phyloP scores from a whole-genome alignment of 2,113 vertebrate species.

The Naja naja region DNA sequence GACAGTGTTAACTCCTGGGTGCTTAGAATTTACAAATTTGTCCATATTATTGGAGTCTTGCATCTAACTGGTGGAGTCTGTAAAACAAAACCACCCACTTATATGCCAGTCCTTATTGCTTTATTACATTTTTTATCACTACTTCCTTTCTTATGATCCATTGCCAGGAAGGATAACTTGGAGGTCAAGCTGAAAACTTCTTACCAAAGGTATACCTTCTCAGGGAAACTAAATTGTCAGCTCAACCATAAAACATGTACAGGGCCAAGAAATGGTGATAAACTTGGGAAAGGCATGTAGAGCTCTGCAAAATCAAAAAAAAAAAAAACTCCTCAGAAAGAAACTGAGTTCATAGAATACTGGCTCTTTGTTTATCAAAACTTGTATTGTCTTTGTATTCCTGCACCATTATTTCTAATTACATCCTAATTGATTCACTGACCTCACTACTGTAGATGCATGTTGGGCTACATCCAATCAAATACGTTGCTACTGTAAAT shows the following conservation, averaged over 20 bases:
- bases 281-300: not conserved
- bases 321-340: not conserved
- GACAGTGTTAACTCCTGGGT: not conserved
- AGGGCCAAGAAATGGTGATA: not conserved
- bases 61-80: not conserved
- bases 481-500: not conserved
- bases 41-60: not conserved
- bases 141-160: not conserved
- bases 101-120: not conserved
- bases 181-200: not conserved
- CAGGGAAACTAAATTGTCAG: not conserved
- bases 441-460: not conserved
- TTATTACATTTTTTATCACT: not conserved
- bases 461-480: not conserved
- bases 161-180: not conserved
- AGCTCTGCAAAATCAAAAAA: not conserved
- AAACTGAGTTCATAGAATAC: not conserved
- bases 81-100: not conserved
- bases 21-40: not conserved
- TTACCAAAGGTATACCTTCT: not conserved
- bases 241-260: not conserved
- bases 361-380: not conserved
- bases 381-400: not conserved
- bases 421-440: not conserved
- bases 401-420: not conserved